phyloP scores from a whole-genome alignment of 1,140 invertebrate species.

The Ostrea denselamellosa region DNA sequence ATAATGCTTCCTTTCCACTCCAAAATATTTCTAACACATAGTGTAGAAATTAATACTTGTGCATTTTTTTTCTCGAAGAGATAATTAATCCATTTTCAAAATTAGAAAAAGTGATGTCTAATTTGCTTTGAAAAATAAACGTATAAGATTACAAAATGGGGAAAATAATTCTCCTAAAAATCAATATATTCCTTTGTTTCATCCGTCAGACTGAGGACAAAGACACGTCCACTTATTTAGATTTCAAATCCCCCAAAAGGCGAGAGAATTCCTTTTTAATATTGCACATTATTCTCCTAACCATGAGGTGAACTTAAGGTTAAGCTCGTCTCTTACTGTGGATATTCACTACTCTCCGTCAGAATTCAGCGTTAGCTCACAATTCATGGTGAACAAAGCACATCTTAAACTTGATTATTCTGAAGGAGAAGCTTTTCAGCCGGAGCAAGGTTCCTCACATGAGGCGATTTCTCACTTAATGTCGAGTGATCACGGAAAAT shows the following conservation, averaged over 20 bases:
- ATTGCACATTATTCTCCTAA: conserved; percentile 28
- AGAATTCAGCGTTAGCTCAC: conserved; percentile 15
- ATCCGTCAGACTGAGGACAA: neutral
- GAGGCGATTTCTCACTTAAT: neutral
- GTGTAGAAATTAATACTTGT: too few species aligned
- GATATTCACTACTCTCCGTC: neutral
- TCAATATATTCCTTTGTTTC: conserved; percentile 25
- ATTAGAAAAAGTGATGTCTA: neutral
- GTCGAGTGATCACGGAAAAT: conserved; percentile 29
- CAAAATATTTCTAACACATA: too few species aligned
- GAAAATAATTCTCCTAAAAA: neutral
- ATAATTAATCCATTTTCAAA: neutral
- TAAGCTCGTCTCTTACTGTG: conserved; percentile 19
- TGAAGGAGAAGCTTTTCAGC: conserved; percentile 24
- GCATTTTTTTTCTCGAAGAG: too few species aligned
- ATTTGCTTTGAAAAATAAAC: neutral
- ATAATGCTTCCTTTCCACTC: too few species aligned
- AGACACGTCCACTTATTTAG: conserved; percentile 29
- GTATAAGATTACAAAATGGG: neutral
- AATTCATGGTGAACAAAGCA: neutral
- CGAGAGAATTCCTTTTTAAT: conserved; percentile 36
- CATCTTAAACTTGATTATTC: conserved; percentile 35
- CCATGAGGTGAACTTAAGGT: conserved; percentile 17
- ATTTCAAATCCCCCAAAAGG: neutral
- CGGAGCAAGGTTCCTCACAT: neutral